Percentiles rank a stretch among this genome's conserved stretches.
These are phyloP conservation scores for Laticauda laticaudata DNA, from an alignment of 2,113 vertebrate genomes.

Conservation along the genomic window DNA sequence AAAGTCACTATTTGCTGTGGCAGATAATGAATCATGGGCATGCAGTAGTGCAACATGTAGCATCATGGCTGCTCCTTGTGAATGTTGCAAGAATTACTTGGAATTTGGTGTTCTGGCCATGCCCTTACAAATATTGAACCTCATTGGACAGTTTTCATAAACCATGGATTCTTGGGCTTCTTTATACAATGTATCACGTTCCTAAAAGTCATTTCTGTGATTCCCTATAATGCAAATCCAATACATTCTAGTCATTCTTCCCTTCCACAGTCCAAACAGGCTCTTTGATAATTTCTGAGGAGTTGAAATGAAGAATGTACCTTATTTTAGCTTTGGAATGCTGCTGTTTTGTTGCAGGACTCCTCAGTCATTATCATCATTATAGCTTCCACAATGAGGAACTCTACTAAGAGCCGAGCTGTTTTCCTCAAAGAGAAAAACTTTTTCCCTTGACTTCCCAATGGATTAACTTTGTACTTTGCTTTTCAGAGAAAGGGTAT, in stretches of 20 bases:
- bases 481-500: constrained; percentile 80
- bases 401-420: too few species aligned
- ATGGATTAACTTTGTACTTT: constrained; percentile 4
- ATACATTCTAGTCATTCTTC: background rate
- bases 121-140: background rate
- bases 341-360: background rate
- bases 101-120: background rate
- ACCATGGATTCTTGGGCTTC: too few species aligned
- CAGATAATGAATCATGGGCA: background rate
- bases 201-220: background rate
- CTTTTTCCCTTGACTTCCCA: background rate
- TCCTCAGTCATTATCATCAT: background rate
- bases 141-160: background rate
- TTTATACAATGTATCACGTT: background rate
- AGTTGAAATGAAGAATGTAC: background rate
- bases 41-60: background rate
- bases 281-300: background rate
- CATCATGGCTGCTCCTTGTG: background rate
- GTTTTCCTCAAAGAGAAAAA: background rate
- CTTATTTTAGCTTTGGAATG: background rate
- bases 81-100: background rate
- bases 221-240: background rate
- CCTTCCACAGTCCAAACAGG: background rate
- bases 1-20: background rate
- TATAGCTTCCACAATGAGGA: background rate